Percentiles rank a stretch among this genome's conserved stretches.
These are phyloP conservation scores for Solea solea DNA, from an alignment of 2,113 vertebrate species.

Conservation along the genomic window DNA sequence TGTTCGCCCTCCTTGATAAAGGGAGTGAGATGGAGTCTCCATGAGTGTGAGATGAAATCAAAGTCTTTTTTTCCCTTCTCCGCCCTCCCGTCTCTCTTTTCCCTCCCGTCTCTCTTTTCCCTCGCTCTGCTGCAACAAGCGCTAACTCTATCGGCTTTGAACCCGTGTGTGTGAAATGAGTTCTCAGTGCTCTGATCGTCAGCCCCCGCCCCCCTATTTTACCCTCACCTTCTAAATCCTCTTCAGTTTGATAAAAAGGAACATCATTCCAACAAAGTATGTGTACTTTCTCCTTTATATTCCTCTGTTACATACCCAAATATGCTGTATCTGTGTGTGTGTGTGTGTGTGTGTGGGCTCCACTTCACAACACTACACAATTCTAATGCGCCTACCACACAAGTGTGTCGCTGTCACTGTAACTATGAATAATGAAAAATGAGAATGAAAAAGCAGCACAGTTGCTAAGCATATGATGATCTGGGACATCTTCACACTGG, in stretches of 20 bases:
- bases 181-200: slow-evolving; percentile 74
- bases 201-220: slow-evolving; percentile 30
- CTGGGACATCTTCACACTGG: slow-evolving; percentile 36
- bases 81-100: slow-evolving; percentile 29
- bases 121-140: slow-evolving; percentile 60
- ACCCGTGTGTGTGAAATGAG: slow-evolving; percentile 75
- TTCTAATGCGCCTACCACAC: slow-evolving; percentile 15
- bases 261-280: slow-evolving; percentile 5
- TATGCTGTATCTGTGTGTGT: background rate
- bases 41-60: slow-evolving; percentile 76
- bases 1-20: slow-evolving; percentile 72
- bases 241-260: slow-evolving; percentile 31
- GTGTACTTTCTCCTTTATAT: background rate
- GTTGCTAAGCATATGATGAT: slow-evolving; percentile 39
- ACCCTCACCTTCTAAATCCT: slow-evolving; percentile 33
- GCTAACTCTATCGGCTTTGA: slow-evolving; percentile 75
- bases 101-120: slow-evolving; percentile 42
- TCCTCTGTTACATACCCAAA: background rate
- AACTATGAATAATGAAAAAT: slow-evolving; percentile 33
- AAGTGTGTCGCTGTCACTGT: background rate
- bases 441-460: slow-evolving; percentile 27
- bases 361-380: slow-evolving; percentile 4
- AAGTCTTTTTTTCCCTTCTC: slow-evolving; percentile 38
- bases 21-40: slow-evolving; percentile 70
- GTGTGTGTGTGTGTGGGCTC: background rate